phyloP scores from a whole-genome alignment of 2,888 invertebrate genomes.

The Bellardia bayeri region DNA sequence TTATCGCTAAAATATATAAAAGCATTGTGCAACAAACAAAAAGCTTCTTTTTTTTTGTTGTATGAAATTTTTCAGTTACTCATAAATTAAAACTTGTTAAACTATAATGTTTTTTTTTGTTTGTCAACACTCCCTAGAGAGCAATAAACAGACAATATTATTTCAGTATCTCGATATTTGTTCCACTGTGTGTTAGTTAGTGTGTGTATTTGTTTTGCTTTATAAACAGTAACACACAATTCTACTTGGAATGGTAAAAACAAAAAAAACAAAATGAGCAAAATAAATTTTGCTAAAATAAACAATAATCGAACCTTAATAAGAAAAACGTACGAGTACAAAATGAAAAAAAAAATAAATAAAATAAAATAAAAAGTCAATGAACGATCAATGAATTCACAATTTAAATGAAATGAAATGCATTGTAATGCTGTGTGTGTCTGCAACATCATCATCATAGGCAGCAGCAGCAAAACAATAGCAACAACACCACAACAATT shows the following conservation, averaged over 20 bases:
- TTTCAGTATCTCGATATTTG: conserved; percentile 1
- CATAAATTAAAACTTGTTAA: conserved; percentile 64
- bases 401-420: conserved; percentile 64
- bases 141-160: conserved; percentile 53
- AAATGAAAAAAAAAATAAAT: no score
- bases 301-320: conserved; percentile 65
- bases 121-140: conserved; percentile 62
- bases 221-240: conserved; percentile 34
- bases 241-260: conserved; percentile 25
- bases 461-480: background rate
- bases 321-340: conserved; percentile 53
- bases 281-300: conserved; percentile 35
- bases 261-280: conserved; percentile 12
- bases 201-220: background rate
- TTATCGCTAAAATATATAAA: background rate
- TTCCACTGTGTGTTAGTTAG: background rate
- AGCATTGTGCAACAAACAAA: conserved; percentile 32
- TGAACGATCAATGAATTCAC: conserved; percentile 74
- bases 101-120: conserved; percentile 37
- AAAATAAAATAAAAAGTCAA: conserved; percentile 66
- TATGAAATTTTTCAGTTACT: conserved; percentile 33
- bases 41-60: background rate
- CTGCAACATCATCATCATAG: background rate
- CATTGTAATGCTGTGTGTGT: conserved; percentile 58
- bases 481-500: conserved; percentile 14